phyloP scores from a whole-genome alignment of 2,113 vertebrate species.

The Tylochromis polylepis region DNA sequence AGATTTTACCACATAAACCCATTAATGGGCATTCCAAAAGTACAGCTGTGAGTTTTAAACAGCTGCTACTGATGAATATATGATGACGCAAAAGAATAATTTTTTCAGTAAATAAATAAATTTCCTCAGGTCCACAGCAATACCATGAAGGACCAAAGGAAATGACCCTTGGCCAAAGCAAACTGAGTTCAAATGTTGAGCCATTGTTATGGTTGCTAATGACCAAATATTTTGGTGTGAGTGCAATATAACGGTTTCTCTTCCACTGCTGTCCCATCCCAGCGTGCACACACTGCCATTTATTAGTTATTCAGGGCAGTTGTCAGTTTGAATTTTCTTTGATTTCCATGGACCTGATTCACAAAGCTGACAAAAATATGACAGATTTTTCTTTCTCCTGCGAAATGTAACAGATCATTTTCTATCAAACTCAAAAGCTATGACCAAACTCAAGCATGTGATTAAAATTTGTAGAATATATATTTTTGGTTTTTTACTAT shows the following conservation, averaged over 20 bases:
- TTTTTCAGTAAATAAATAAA: background rate
- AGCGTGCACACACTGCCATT: background rate
- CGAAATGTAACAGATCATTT: conserved; percentile 1
- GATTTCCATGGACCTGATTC: conserved; percentile 1
- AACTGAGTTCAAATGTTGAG: background rate
- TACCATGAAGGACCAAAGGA: conserved; percentile 26
- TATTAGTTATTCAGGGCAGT: background rate
- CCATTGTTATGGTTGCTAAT: conserved; percentile 2
- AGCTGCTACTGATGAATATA: background rate
- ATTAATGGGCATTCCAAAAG: background rate
- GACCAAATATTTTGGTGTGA: conserved; percentile 51
- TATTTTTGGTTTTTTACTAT: background rate
- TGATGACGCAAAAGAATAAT: background rate
- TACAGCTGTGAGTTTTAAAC: background rate
- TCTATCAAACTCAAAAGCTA: background rate
- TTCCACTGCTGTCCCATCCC: background rate
- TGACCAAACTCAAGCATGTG: conserved; percentile 20
- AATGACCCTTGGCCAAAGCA: background rate
- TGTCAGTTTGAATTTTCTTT: background rate
- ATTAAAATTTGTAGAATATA: background rate
- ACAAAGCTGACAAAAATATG: background rate
- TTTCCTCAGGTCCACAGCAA: background rate
- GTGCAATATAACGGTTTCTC: conserved; percentile 51
- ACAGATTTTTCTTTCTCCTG: background rate
- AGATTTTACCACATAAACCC: background rate